These are phyloP conservation scores for Laterallus jamaicensis DNA, from an alignment of 2,113 vertebrate species.

Conservation along the genomic window DNA sequence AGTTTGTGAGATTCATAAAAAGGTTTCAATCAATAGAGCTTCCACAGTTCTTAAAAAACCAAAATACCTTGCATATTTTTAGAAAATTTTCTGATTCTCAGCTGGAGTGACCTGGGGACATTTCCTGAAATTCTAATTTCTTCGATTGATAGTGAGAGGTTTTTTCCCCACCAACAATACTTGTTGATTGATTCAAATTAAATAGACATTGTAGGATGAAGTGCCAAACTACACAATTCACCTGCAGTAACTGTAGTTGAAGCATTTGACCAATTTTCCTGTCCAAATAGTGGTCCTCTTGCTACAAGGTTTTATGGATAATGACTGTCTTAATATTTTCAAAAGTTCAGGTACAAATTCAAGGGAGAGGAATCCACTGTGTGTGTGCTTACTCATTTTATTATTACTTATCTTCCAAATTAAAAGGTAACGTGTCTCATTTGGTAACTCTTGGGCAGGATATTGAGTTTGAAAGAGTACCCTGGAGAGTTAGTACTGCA, in stretches of 20 bases:
- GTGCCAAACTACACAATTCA: background rate
- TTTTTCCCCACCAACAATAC: background rate
- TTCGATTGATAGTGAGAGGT: background rate
- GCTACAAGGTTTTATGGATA: background rate
- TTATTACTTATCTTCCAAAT: background rate
- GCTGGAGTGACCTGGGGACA: background rate
- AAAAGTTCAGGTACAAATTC: background rate
- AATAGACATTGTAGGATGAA: background rate
- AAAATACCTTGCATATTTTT: background rate
- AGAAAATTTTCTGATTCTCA: background rate
- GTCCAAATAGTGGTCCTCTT: background rate
- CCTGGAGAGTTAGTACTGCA: background rate
- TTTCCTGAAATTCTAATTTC: background rate
- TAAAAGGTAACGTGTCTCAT: background rate
- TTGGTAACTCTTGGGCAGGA: background rate
- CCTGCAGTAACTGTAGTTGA: too few relatives aligned
- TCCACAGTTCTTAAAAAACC: background rate
- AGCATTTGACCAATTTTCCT: background rate
- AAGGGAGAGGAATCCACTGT: background rate
- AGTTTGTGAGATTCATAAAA: background rate
- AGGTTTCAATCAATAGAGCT: background rate
- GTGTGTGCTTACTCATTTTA: background rate
- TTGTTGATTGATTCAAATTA: background rate
- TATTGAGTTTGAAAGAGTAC: background rate
- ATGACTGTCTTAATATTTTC: background rate